Evolutionary conservation across 2,888 invertebrate genomes (phyloP), one percentile per base, ranked within the genome.

Genomic region (Sarcophaga carnaria): DNA sequence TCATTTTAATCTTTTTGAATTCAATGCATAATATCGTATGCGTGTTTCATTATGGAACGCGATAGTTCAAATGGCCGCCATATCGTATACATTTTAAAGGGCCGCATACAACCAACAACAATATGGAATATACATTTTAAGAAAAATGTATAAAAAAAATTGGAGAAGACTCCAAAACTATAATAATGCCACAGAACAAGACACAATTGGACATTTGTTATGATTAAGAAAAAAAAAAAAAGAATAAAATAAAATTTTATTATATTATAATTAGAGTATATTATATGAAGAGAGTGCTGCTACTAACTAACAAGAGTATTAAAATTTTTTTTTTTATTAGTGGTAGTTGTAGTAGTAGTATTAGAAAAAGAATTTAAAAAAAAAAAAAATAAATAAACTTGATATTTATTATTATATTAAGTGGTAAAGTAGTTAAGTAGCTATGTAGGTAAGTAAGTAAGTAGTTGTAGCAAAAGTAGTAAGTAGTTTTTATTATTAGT

Each of bases 361-460:
- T 67, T 83, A 64, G 77, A 70, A 54, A 37, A 66, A 82, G 74
- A 77, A 70, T 59, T 79, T 78, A 69, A 75, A 72, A 63, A 69
- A 75, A 72, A 63, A 69, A 72, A 69, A 80, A 27, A 69, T 59
- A 70, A 20, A 63, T 62, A 49, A 74, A 37, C 37, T 37, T 71
- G 6, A 76, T 69, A 59, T 76, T 64, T 70, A 0, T 64, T 70
- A 0, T 72, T 14, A 75, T 62, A 88, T 84, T 88, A 84, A 70
- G 74, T 85, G 37, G 83, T 78, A 54, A 71, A 62, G 69, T 77
- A 77, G 70, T 69, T 54, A 54, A 54, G 54, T 54, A 14, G 54
- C 17, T 63, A 22, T n/a, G 45, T 89, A 82, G 83, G 90, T 89
- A 83, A n/a, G 45, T 89, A 82, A 85, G 90, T 89, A 83, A 71